Base-by-base conservation (phyloP, 2,888 invertebrate genomes). In the Oscheius myriophilus region DNA sequence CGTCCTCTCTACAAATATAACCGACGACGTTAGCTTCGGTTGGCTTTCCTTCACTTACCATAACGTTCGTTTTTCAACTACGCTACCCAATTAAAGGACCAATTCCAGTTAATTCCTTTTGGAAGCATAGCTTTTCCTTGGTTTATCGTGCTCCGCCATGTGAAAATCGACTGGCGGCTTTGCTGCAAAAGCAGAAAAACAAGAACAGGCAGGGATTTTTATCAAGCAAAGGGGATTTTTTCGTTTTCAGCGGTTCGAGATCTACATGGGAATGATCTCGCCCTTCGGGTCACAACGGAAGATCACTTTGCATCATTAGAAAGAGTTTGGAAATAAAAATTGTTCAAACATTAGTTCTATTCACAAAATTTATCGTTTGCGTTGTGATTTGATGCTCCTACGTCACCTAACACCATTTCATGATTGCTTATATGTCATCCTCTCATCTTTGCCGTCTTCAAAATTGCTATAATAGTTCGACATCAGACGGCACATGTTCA, bases 21-120 rank as follows among this genome's bases (percentile, higher is more conserved):
- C 23, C 25, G 33, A 46, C 23, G 9, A 49, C n/a, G 33, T 49
- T 11, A 39, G 33, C n/a, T 61, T 61, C 26, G 61, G 61, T 3
- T 61, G 61, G 61, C 49, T 61, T 1, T 61, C 61, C 12, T 61
- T 61, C 26, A 26, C 61, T 21, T 61, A 61, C 33, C 61, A 61
- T 26, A 61, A 61, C 39, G 61, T 61, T 14, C 16, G 16, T 25
- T 21, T n/a, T n/a, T n/a, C n/a, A n/a, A n/a, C n/a, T n/a, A n/a
- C n/a, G n/a, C n/a, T n/a, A n/a, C n/a, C n/a, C n/a, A n/a, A 12
- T 43, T 33, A 26, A 55, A 53, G 4, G n/a, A 39, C 7, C 18
- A 58, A 23, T 49, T 61, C 33, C 49, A 61, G 61, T 49, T 33
- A 14, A 61, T 61, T 33, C 61, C 61, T 7, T 25, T 61, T 12